Base-by-base conservation (phyloP, 2,888 invertebrate genomes). In the Cryptosula pallasiana region DNA sequence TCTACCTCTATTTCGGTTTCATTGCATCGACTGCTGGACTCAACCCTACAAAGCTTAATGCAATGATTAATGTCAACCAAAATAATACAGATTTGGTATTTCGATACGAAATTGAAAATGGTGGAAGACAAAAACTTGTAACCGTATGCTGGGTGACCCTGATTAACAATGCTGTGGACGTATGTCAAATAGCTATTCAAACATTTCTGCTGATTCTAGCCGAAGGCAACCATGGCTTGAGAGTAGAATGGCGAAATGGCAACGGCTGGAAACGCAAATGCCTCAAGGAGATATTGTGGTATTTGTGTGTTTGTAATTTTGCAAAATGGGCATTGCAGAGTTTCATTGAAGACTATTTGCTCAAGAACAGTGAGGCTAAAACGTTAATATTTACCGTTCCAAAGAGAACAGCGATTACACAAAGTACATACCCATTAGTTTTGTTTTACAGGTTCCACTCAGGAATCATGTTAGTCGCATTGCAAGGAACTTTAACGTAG, bases 381-480 rank as follows among this genome's bases (percentile, higher is more conserved):
- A 55, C 55, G 16, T 25, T 55, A 55, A 25, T 55, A 55, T 55
- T 55, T 55, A 25, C 23, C 23, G 55, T 23, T 5, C 16, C 55
- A 3, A 55, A 5, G 5, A 23, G 55, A 25, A 55, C 55, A 3
- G 55, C 55, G 3, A 55, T 55, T 23, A 55, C 55, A 5, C 55
- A 55, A 25, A 55, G 23, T 3, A 55, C 55, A 55, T 55, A 55
- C 23, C 55, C 55, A 55, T 55, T 55, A n/a, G 55, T 55, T 3
- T 25, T 55, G 23, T 55, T 55, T 23, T 55, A 55, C 25, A 55
- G 55, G 55, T 55, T 55, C 25, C 55, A 55, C 23, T 55, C 55
- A n/a, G 55, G n/a, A n/a, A n/a, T n/a, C n/a, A n/a, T n/a, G n/a
- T n/a, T n/a, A n/a, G n/a, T n/a, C n/a, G n/a, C n/a, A n/a, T n/a